Evolutionary conservation across 2,113 vertebrate genomes (phyloP).

Genomic region (Crypturellus undulatus): DNA sequence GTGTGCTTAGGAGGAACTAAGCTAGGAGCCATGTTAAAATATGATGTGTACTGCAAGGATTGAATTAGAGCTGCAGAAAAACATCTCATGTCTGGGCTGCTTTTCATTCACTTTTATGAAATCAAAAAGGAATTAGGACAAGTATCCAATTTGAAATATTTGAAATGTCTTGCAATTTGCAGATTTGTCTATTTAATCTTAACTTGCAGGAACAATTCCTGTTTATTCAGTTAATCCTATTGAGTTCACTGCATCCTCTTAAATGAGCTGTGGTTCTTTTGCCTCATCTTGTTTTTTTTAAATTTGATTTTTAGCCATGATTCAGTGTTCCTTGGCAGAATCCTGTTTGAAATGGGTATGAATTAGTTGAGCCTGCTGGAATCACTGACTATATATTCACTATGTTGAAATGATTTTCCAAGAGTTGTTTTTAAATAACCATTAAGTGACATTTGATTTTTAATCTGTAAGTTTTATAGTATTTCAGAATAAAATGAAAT

Average conservation of each 20-base stretch:
- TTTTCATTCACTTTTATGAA: not conserved
- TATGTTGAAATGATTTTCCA: not conserved
- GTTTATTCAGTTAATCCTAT: not conserved
- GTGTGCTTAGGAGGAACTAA: slow-evolving; percentile 78
- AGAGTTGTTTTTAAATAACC: not conserved
- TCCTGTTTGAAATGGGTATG: not conserved
- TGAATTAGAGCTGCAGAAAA: slow-evolving; percentile 22
- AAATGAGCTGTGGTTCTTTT: not conserved
- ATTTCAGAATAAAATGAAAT: not conserved
- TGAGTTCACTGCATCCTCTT: not conserved
- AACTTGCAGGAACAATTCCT: not conserved
- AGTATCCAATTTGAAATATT: not conserved
- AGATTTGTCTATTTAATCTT: not conserved
- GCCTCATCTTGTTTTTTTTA: not conserved
- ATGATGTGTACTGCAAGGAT: slow-evolving; percentile 76
- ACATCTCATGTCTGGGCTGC: not conserved
- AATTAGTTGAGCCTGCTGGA: not conserved
- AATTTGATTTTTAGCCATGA: not conserved
- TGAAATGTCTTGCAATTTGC: not conserved
- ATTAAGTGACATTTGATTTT: not conserved
- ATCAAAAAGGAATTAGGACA: not conserved
- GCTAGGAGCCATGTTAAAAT: slow-evolving; percentile 78
- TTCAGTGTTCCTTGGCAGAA: not conserved
- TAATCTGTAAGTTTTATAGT: not conserved
- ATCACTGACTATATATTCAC: not conserved